phyloP scores from a whole-genome alignment of 2,888 invertebrate species.

The Malthinus flaveolus region DNA sequence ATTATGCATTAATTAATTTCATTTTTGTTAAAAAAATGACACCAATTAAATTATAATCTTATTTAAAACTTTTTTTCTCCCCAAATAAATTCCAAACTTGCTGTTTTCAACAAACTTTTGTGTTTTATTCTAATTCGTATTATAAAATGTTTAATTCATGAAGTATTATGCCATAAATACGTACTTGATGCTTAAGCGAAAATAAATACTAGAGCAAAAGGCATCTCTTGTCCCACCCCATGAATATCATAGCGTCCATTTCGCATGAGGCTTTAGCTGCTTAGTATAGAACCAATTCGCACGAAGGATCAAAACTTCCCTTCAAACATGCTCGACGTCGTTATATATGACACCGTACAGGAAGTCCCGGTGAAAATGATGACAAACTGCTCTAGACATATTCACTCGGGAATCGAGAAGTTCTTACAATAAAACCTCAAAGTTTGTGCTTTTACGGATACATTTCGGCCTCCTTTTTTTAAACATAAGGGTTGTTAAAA shows the following conservation, averaged over 20 bases:
- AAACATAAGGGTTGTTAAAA: not conserved
- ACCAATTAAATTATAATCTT: too few species aligned
- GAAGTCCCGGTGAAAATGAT: slow-evolving; percentile 17
- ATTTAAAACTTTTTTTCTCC: too few species aligned
- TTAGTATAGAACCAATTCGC: slow-evolving; percentile 18
- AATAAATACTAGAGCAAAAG: not conserved
- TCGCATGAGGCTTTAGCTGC: slow-evolving; percentile 20
- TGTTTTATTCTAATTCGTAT: too few species aligned
- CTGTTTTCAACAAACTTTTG: too few species aligned
- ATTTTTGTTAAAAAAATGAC: too few species aligned
- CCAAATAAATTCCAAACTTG: too few species aligned
- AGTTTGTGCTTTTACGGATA: not conserved
- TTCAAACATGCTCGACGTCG: slow-evolving; percentile 13
- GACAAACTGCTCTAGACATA: slow-evolving; percentile 14
- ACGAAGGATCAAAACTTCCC: slow-evolving; percentile 14
- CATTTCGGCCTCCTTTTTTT: not conserved
- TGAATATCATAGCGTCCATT: slow-evolving; percentile 22
- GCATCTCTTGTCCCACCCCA: slow-evolving; percentile 21
- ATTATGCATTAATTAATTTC: too few species aligned
- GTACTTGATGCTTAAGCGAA: too few species aligned
- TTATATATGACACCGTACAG: slow-evolving; percentile 12
- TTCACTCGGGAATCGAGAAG: slow-evolving; percentile 10
- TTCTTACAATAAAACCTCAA: not conserved
- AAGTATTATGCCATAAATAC: too few species aligned
- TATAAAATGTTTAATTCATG: too few species aligned